Evolutionary conservation across 2,888 invertebrate genomes (phyloP).

Genomic region (Trachelus tabidus): DNA sequence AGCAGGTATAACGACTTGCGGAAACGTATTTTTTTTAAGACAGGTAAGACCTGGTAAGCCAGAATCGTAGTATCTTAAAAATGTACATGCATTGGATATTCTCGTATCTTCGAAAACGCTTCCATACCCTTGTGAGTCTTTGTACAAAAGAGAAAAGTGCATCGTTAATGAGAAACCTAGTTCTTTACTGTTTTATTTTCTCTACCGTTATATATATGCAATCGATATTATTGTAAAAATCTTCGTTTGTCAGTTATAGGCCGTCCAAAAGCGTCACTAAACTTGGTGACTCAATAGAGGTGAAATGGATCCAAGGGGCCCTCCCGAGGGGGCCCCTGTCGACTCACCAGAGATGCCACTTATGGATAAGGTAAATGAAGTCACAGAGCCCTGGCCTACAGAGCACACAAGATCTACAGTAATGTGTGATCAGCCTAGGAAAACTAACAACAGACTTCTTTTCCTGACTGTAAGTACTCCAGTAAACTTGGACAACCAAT

Average conservation of each 20-base stretch:
- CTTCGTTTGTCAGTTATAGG: neutral
- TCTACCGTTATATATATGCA: neutral
- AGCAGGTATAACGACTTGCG: neutral
- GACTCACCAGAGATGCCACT: conserved; percentile 54
- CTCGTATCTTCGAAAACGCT: neutral
- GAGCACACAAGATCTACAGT: conserved; percentile 45
- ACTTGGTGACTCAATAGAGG: neutral
- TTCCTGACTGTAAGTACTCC: conserved; percentile 56
- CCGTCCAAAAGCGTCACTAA: neutral
- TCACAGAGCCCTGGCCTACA: conserved; percentile 47
- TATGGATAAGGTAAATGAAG: conserved; percentile 52
- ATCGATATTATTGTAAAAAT: neutral
- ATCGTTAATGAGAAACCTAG: neutral
- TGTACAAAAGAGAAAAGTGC: neutral
- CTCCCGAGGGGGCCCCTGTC: conserved; percentile 64
- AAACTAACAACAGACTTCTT: conserved; percentile 54
- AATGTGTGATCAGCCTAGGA: conserved; percentile 49
- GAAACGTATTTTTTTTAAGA: neutral
- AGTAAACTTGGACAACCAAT: neutral
- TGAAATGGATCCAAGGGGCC: conserved; percentile 63
- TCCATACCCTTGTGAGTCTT: neutral
- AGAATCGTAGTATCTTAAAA: neutral
- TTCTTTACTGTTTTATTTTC: neutral
- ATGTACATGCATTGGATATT: neutral
- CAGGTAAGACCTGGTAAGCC: neutral